Base-by-base conservation (phyloP, 2,797 vertebrate genomes). In the Falco cherrug region DNA sequence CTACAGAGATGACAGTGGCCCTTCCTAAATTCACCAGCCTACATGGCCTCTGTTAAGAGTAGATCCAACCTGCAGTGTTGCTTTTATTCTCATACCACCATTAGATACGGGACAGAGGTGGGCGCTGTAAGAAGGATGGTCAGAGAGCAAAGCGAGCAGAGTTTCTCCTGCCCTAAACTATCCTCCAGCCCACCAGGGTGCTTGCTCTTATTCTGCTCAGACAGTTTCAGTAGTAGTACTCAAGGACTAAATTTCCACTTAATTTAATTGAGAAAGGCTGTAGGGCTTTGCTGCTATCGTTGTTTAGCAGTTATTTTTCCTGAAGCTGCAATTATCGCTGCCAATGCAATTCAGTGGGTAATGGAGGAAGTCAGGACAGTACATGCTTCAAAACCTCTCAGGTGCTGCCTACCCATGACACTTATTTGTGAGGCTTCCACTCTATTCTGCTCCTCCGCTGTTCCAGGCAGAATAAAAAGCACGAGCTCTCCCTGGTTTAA, bases 331-430 rank as follows among this genome's bases (percentile, higher is more conserved):
- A 56, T 95, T 92, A 92, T 83, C 43, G 4, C 77, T 89, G 90
- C 75, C 89, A 79, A 21, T 84, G 89, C 93, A 68, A 71, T 91
- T 93, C 93, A 39, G 82, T 11, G 94, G 85, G 68, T 94, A 91
- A 95, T 77, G 76, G 64, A 94, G 85, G 94, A 84, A 80, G 82
- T 93, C 94, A 86, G 90, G 83, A 78, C 70, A 75, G 69, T 37
- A 12, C 1, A 74, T 5, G 76, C 90, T 93, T 90, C 85, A 77
- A 86, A 94, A 88, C 37, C 89, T 93, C 85, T 67, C 76, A 50
- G 76, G 90, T 93, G 85, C 65, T 88, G 14, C 82, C 87, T 81
- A 35, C 73, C 65, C 73, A 18, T n/a, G 61, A 43, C 45, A 45
- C 33, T 50, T 45, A 51, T 16, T 90, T 89, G 73, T 83, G 79